Evolutionary conservation across 2,797 vertebrate species (phyloP).

Genomic region (Cheirogaleus major): DNA sequence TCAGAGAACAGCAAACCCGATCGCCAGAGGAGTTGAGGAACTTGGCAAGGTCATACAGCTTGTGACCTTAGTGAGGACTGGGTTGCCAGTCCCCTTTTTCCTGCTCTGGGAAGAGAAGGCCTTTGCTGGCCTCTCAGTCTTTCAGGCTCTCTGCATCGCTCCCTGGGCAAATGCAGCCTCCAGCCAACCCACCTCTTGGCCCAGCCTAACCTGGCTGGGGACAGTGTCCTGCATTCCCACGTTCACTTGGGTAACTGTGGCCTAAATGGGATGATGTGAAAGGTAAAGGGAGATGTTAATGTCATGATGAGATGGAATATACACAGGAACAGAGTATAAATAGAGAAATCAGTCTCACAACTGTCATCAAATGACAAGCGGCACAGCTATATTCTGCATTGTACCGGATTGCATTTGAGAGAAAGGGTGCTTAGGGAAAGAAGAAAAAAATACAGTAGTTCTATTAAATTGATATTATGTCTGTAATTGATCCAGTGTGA

Average conservation of each 20-base stretch:
- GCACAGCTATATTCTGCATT: background rate
- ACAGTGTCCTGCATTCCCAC: background rate
- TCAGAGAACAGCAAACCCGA: background rate
- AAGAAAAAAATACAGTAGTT: background rate
- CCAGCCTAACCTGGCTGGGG: background rate
- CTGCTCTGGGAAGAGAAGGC: background rate
- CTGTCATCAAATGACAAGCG: background rate
- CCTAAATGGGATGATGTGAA: background rate
- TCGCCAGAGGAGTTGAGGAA: background rate
- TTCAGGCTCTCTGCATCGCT: background rate
- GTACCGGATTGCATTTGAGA: background rate
- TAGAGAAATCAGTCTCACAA: background rate
- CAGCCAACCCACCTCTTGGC: background rate
- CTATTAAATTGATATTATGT: background rate
- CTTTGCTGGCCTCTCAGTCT: background rate
- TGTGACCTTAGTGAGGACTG: background rate
- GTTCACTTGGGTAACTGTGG: background rate
- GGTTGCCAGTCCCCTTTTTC: background rate
- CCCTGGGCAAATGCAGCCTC: background rate
- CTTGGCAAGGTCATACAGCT: background rate
- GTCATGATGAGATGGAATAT: background rate
- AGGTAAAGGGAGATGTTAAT: background rate
- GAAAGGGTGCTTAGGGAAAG: background rate
- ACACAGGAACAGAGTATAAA: background rate
- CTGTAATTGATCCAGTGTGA: background rate